Evolutionary conservation across 2,113 vertebrate species (phyloP).

Genomic region (Amphilophus citrinellus): DNA sequence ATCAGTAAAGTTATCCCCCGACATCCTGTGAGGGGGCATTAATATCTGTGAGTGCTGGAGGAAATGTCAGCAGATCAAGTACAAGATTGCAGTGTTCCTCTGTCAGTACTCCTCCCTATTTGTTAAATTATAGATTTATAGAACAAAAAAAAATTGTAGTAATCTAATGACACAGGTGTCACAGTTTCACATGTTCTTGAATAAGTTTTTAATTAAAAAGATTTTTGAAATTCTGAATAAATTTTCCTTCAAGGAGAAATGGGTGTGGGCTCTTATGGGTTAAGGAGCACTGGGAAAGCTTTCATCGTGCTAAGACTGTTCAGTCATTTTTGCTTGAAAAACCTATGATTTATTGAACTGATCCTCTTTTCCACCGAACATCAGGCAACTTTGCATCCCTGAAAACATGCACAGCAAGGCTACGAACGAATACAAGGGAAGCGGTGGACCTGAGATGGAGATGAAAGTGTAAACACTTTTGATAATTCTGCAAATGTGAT

Average conservation of each 20-base stretch:
- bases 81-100: background rate
- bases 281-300: background rate
- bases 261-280: too few species aligned
- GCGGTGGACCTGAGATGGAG: conserved; percentile 61
- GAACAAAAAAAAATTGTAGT: background rate
- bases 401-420: conserved; percentile 34
- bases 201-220: too few species aligned
- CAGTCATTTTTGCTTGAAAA: background rate
- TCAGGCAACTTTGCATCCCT: conserved; percentile 68
- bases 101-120: background rate
- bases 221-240: too few species aligned
- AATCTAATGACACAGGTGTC: background rate
- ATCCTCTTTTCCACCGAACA: conserved; percentile 60
- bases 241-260: too few species aligned
- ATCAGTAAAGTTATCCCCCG: background rate
- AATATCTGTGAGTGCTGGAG: background rate
- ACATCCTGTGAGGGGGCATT: background rate
- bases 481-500: background rate
- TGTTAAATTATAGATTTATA: background rate
- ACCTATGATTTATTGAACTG: background rate
- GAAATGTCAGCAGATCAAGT: background rate
- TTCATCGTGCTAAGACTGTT: background rate
- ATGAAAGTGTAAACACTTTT: conserved; percentile 54
- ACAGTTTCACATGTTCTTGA: too few species aligned
- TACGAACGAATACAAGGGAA: conserved; percentile 62